These are phyloP conservation scores for Anoura caudifer DNA, from an alignment of 2,113 vertebrate species.

Conservation along the genomic window DNA sequence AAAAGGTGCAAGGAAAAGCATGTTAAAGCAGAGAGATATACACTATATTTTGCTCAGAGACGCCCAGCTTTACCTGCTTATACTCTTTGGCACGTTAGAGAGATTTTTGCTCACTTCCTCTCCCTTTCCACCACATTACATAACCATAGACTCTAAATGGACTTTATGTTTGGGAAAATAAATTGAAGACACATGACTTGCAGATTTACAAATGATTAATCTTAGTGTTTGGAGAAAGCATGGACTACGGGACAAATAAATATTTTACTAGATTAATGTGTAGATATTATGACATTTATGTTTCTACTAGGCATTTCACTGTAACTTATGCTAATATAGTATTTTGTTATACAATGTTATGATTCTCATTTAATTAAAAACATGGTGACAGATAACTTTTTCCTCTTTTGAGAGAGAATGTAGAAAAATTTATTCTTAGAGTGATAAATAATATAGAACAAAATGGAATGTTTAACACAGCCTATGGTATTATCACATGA, in stretches of 20 bases:
- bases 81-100: neutral
- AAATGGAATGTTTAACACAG: neutral
- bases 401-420: conserved; percentile 17
- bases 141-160: neutral
- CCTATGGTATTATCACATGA: neutral
- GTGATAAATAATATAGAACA: conserved; percentile 18
- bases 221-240: conserved; percentile 23
- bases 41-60: neutral
- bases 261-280: conserved; percentile 28
- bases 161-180: neutral
- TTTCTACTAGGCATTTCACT: conserved; percentile 36
- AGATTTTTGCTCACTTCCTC: neutral
- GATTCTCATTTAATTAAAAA: conserved; percentile 58
- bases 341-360: conserved; percentile 29
- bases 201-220: conserved; percentile 30
- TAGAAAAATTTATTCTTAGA: neutral
- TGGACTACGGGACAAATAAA: conserved; percentile 28
- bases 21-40: neutral
- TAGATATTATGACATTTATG: conserved; percentile 42
- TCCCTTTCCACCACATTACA: neutral
- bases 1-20: neutral
- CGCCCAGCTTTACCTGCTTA: neutral
- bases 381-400: neutral
- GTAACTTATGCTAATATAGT: conserved; percentile 21
- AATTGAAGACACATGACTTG: neutral